Evolutionary conservation across 2,888 invertebrate genomes (phyloP).

Genomic region (Spicauda simplicius): DNA sequence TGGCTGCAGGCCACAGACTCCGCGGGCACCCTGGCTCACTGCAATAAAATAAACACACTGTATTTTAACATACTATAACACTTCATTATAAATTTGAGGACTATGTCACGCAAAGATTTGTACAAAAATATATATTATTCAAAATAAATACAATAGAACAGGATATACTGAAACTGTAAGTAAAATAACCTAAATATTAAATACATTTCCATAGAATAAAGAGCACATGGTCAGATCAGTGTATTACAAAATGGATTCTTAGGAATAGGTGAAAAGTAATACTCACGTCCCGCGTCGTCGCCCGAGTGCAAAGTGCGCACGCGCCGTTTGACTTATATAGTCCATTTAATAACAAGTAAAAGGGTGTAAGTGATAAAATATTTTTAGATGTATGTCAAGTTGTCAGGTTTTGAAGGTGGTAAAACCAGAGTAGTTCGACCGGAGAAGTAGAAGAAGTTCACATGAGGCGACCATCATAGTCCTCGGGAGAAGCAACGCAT

Average conservation of each 20-base stretch:
- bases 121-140: too few relatives aligned
- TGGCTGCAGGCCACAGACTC: slow-evolving; percentile 53
- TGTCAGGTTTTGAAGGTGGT: too few relatives aligned
- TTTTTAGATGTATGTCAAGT: background rate
- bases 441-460: too few relatives aligned
- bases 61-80: background rate
- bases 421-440: too few relatives aligned
- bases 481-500: too few relatives aligned
- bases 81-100: too few relatives aligned
- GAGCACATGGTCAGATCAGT: slow-evolving; percentile 13
- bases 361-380: slow-evolving; percentile 24
- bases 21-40: slow-evolving; percentile 73
- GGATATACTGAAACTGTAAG: background rate
- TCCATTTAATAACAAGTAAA: slow-evolving; percentile 21
- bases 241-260: background rate
- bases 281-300: slow-evolving; percentile 65
- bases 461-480: too few relatives aligned
- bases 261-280: slow-evolving; percentile 30
- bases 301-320: slow-evolving; percentile 56
- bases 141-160: too few relatives aligned
- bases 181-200: background rate
- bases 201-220: background rate
- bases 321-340: slow-evolving; percentile 56
- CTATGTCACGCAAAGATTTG: too few relatives aligned
- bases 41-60: slow-evolving; percentile 42